Percentiles rank a stretch among this genome's conserved stretches.
Conservation (phyloP, 2,888 invertebrate species). For the Tryphoninae sp. region DNA sequence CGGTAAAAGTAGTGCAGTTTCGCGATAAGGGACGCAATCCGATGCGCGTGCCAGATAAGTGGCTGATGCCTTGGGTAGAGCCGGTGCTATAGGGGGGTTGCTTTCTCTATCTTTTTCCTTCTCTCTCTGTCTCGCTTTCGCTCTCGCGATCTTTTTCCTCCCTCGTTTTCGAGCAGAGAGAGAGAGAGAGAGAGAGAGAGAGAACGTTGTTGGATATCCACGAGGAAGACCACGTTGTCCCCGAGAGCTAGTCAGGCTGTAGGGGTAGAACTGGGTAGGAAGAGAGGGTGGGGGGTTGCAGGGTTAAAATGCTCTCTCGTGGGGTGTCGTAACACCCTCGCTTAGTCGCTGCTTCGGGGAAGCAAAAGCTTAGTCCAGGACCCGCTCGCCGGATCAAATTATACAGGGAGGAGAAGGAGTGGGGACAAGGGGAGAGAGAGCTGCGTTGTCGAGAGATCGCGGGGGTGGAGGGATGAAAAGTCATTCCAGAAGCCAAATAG, state of each 20-base stretch:
- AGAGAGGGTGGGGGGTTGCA: constrained; percentile 22
- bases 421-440: not conserved
- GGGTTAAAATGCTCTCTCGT: constrained; percentile 72
- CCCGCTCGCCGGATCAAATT: constrained; percentile 75
- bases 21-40: constrained; percentile 81
- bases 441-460: constrained; percentile 40
- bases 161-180: constrained; percentile 40
- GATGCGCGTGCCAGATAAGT: constrained; percentile 82
- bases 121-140: constrained; percentile 16
- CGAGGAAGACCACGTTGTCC: constrained; percentile 61
- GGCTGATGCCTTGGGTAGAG: constrained; percentile 76
- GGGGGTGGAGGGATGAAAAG: constrained; percentile 74
- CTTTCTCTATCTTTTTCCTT: constrained; percentile 46
- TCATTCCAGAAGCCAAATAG: constrained; percentile 79
- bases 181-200: constrained; percentile 48
- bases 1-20: constrained; percentile 80
- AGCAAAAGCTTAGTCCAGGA: constrained; percentile 62
- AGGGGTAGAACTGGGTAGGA: constrained; percentile 39
- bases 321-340: constrained; percentile 76
- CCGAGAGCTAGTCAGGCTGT: constrained; percentile 39
- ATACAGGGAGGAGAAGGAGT: constrained; percentile 69
- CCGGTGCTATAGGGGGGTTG: constrained; percentile 57
- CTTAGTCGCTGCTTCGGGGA: constrained; percentile 65
- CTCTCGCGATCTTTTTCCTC: constrained; percentile 33
- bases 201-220: constrained; percentile 51